Evolutionary conservation across 2,888 invertebrate genomes (phyloP).

Genomic region (Caenorhabditis sinica): DNA sequence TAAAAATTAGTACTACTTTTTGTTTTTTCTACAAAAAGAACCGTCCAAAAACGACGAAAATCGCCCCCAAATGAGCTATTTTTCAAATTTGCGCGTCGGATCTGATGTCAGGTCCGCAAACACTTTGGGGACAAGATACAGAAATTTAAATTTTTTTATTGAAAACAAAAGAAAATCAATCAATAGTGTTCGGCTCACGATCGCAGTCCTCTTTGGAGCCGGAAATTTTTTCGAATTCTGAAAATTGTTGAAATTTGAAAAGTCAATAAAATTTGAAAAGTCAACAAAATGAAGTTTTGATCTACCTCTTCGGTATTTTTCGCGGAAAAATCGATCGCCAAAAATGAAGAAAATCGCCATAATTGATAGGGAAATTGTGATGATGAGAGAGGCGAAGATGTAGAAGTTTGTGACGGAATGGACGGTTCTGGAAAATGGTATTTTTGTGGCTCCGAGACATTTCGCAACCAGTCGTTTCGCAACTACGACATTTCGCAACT

Average conservation of each 20-base stretch:
- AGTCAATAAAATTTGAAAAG: background rate
- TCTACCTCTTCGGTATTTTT: conserved; percentile 20
- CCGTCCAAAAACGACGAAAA: too few relatives aligned
- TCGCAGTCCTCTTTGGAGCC: background rate
- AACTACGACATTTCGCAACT: too few relatives aligned
- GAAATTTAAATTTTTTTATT: background rate
- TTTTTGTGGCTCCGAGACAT: too few relatives aligned
- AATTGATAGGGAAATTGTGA: conserved; percentile 5
- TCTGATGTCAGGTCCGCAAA: too few relatives aligned
- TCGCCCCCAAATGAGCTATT: too few relatives aligned
- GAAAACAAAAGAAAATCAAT: too few relatives aligned
- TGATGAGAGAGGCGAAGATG: conserved; percentile 20
- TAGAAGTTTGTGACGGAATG: conserved; percentile 39
- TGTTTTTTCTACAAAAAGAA: too few relatives aligned
- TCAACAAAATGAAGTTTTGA: background rate
- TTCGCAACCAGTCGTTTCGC: too few relatives aligned
- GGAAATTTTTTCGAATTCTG: background rate
- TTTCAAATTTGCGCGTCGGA: too few relatives aligned
- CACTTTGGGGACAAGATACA: too few relatives aligned
- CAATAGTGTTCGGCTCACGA: background rate
- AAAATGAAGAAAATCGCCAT: conserved; percentile 9
- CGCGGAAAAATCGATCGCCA: conserved; percentile 21
- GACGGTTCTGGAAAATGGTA: conserved; percentile 39
- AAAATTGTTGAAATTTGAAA: conserved; percentile 3
- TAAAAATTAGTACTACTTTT: background rate